Evolutionary conservation across 2,113 vertebrate genomes (phyloP).

Genomic region (Amblyornis subalaris): DNA sequence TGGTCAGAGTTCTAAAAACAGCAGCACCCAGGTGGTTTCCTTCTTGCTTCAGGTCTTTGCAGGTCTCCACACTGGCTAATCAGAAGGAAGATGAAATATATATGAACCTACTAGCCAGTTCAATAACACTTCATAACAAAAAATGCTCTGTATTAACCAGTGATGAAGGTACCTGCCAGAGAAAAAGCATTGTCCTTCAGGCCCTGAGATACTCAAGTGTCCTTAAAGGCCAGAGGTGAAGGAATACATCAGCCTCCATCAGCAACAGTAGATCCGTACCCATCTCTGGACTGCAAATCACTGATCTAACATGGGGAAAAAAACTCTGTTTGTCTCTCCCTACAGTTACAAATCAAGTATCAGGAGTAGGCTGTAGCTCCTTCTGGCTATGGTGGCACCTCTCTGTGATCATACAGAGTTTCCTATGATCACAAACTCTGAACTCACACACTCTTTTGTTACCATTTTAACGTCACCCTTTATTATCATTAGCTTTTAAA

Average conservation of each 20-base stretch:
- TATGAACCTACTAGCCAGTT: background rate
- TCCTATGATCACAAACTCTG: background rate
- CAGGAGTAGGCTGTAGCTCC: background rate
- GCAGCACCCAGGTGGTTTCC: background rate
- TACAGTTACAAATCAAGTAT: background rate
- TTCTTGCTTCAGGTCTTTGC: background rate
- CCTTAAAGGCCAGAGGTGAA: background rate
- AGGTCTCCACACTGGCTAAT: background rate
- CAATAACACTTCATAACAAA: background rate
- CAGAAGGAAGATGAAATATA: background rate
- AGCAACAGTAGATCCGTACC: background rate
- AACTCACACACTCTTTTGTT: background rate
- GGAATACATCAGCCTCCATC: background rate
- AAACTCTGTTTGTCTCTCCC: background rate
- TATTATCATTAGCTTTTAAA: background rate
- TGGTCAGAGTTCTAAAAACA: background rate
- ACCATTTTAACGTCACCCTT: background rate
- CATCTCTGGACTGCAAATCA: background rate
- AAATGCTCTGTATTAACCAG: background rate
- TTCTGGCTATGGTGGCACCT: background rate
- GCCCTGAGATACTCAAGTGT: background rate
- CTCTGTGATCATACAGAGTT: background rate
- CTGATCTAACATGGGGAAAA: fast-evolving
- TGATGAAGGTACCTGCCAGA: background rate
- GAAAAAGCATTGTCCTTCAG: background rate